Conservation (phyloP, 2,797 vertebrate species). For the Rhynchonycteris naso region DNA sequence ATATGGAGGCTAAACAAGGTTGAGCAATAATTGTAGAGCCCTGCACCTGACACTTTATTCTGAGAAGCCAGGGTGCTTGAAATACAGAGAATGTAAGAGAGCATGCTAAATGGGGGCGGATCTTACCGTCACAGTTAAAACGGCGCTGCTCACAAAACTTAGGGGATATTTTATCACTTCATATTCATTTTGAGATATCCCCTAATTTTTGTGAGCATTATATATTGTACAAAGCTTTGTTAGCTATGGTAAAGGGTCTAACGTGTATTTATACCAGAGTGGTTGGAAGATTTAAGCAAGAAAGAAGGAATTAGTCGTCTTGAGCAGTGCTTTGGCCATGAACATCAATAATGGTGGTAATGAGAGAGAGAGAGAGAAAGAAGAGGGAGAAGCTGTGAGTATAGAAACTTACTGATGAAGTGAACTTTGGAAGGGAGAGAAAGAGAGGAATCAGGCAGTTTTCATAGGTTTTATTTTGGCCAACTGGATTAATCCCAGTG, state of each 20-base stretch:
- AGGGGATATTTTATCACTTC: too few relatives aligned
- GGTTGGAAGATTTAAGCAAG: neutral
- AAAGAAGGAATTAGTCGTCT: neutral
- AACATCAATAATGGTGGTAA: neutral
- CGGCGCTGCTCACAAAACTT: too few relatives aligned
- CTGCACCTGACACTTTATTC: neutral
- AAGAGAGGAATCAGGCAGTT: neutral
- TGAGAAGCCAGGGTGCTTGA: neutral
- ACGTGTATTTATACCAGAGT: neutral
- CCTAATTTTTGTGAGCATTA: too few relatives aligned
- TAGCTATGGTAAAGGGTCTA: neutral
- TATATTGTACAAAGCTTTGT: neutral
- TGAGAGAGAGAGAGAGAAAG: neutral
- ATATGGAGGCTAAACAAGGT: neutral
- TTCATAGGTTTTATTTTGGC: neutral
- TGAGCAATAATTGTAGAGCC: neutral
- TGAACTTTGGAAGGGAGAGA: neutral
- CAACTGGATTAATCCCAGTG: neutral
- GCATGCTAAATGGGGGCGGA: neutral
- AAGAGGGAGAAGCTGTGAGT: neutral
- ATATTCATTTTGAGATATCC: too few relatives aligned
- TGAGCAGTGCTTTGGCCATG: neutral
- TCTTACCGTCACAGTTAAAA: neutral
- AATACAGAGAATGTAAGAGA: neutral
- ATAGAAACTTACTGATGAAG: neutral